Base-by-base conservation (phyloP, 2,797 vertebrate species). In the Ctenopoma multispine region DNA sequence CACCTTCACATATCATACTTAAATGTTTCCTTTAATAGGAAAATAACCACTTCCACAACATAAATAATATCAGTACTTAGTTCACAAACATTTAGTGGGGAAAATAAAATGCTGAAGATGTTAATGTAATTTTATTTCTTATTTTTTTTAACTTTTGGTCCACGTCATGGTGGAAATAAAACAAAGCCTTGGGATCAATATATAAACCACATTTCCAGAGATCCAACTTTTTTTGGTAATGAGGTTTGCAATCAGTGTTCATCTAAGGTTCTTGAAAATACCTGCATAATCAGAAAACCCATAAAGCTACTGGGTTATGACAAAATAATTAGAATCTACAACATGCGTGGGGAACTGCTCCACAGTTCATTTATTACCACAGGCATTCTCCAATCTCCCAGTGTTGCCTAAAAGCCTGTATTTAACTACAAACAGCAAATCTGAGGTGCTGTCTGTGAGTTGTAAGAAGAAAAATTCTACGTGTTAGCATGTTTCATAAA, bases 401-500 rank as follows among this genome's bases (percentile, higher is more conserved):
- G 59, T 44, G 9, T 70, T 62, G 41, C 15, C 15, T 17, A 15
- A 43, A 43, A 43, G 15, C 4, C 15, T 43, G 15, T 2, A 46
- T 4, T 17, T 15, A 41, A 12, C 13, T 41, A 9, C 7, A 41
- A 41, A 41, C 41, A 18, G 15, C 12, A 48, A 20, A 58, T 61
- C 27, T 29, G 51, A 73, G 11, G 17, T 44, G 1, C n/a, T 1
- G 24, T 27, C 49, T 55, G 34, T 14, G 5, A 63, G 21, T 61
- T 61, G 41, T 18, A 20, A 44, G 9, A 53, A 40, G 24, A 59
- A 56, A 73, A 24, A 62, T 48, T 23, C 15, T 2, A 27, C 29
- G n/a, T 70, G 44, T 70, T 56, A 60, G 38, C 40, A 60, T 73
- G 79, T 76, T 83, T 65, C 79, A 78, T 65, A 67, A 77, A 71